Percentiles rank a stretch among this genome's conserved stretches.
phyloP scores from a whole-genome alignment of 2,113 vertebrate genomes.

The Meriones unguiculatus region DNA sequence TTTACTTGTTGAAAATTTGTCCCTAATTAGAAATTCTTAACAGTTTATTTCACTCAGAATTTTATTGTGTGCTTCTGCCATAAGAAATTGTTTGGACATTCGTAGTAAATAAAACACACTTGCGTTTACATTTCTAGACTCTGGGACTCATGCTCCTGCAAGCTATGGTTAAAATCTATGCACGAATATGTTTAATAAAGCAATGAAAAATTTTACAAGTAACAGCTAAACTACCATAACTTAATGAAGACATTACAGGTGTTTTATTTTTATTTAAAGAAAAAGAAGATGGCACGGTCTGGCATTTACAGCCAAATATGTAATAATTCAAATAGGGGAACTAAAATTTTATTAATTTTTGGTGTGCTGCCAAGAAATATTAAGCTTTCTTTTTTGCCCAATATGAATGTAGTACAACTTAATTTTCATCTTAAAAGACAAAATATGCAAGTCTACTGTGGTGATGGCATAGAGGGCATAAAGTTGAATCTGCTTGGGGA shows the following conservation, averaged over 20 bases:
- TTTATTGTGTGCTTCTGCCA: slow-evolving; percentile 15
- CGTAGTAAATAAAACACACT: background rate
- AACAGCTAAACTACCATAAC: background rate
- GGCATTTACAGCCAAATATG: background rate
- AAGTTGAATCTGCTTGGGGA: background rate
- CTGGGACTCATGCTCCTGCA: background rate
- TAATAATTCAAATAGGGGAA: background rate
- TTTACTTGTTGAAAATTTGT: slow-evolving; percentile 31
- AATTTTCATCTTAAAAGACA: slow-evolving; percentile 16
- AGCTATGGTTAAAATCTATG: background rate
- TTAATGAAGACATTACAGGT: background rate
- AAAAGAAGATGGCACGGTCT: background rate
- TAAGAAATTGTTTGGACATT: slow-evolving; percentile 41
- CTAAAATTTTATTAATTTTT: slow-evolving; percentile 40
- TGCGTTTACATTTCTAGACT: background rate
- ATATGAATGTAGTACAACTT: background rate
- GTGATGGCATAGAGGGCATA: background rate
- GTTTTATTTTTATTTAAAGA: background rate
- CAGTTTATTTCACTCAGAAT: slow-evolving; percentile 12
- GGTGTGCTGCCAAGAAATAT: background rate
- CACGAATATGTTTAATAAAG: slow-evolving; percentile 27
- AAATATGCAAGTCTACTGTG: background rate
- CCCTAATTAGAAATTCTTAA: slow-evolving; percentile 23
- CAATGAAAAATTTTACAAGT: background rate
- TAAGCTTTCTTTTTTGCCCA: slow-evolving; percentile 4